Conservation (phyloP, 2,797 vertebrate genomes). For the Halcyon smyrnensis region DNA sequence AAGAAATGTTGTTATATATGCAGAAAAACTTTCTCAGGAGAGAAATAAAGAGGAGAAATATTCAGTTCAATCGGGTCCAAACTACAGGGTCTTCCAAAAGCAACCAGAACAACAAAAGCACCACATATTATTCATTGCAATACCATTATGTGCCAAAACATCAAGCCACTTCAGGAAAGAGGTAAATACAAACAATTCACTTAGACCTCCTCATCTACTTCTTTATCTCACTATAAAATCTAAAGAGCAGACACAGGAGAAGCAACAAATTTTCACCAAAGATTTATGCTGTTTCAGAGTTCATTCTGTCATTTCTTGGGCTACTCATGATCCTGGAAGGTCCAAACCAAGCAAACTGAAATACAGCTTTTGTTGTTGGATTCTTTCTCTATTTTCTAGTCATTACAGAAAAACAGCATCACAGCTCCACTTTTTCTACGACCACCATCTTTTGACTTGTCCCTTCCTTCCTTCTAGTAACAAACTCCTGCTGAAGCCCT, state of each 20-base stretch:
- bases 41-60: conserved; percentile 55
- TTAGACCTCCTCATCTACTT: neutral
- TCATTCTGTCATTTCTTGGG: neutral
- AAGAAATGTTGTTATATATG: conserved; percentile 50
- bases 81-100: conserved; percentile 57
- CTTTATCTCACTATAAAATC: neutral
- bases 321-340: neutral
- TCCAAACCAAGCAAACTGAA: neutral
- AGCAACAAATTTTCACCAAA: neutral
- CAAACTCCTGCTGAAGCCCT: neutral
- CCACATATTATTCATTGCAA: conserved; percentile 47
- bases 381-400: neutral
- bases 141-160: neutral
- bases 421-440: neutral
- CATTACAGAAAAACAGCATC: neutral
- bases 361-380: neutral
- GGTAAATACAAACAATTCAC: neutral
- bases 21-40: conserved; percentile 58
- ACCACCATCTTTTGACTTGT: neutral
- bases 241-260: neutral
- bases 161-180: conserved; percentile 5
- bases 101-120: conserved; percentile 64
- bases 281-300: neutral
- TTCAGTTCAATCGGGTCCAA: conserved; percentile 44
- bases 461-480: neutral